Evolutionary conservation across 2,888 invertebrate genomes (phyloP).

Genomic region (Apamea anceps): DNA sequence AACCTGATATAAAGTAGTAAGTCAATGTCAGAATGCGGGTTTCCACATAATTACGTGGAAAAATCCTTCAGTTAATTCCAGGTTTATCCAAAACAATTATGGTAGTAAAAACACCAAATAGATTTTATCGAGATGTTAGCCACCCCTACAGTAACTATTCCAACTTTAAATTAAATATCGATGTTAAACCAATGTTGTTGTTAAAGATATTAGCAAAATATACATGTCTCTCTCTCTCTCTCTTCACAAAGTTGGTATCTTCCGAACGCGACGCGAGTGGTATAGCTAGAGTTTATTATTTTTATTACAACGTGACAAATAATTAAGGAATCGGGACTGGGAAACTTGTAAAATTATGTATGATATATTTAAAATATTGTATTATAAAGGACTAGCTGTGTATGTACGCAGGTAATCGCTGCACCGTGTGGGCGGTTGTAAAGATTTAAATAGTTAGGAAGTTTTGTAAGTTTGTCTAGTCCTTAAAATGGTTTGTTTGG

Average conservation of each 20-base stretch:
- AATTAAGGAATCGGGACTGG: conserved; percentile 62
- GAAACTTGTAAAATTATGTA: conserved; percentile 55
- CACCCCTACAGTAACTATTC: conserved; percentile 54
- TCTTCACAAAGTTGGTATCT: conserved; percentile 54
- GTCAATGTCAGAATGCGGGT: background rate
- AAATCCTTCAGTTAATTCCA: background rate
- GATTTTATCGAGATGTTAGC: conserved; percentile 10
- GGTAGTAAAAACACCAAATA: conserved; percentile 19
- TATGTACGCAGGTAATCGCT: conserved; percentile 15
- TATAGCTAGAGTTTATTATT: conserved; percentile 41
- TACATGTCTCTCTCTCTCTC: conserved; percentile 63
- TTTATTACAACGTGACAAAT: conserved; percentile 52
- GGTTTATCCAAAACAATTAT: background rate
- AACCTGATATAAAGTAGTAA: background rate
- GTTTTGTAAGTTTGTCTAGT: conserved; percentile 58
- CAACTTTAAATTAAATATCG: conserved; percentile 42
- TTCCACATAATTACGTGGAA: background rate
- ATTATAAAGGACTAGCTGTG: conserved; percentile 53
- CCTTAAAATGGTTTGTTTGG: conserved; percentile 43
- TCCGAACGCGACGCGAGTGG: conserved; percentile 49
- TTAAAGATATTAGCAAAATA: conserved; percentile 65
- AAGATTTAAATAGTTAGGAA: conserved; percentile 33
- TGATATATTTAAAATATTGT: conserved; percentile 46
- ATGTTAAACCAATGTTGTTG: conserved; percentile 65
- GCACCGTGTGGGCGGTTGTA: conserved; percentile 20